Conservation (phyloP, 2,113 vertebrate genomes). For the Xiphophorus hellerii region DNA sequence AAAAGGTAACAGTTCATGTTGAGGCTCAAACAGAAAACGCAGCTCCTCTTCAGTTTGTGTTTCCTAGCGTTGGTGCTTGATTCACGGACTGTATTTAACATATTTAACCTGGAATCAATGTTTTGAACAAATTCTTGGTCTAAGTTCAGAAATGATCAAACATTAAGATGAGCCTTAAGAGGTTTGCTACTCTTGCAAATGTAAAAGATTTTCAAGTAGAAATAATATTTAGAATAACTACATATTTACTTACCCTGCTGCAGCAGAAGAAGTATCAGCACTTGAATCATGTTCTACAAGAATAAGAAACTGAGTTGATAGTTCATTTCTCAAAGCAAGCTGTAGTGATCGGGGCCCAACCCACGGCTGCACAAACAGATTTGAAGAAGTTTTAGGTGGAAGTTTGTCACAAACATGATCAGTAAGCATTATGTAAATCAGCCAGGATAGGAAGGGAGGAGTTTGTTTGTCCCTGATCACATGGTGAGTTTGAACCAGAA, state of each 20-base stretch:
- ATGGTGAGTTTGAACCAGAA: too few relatives aligned
- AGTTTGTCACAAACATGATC: background rate
- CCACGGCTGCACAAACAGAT: background rate
- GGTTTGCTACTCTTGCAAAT: background rate
- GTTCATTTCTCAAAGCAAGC: background rate
- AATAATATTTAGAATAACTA: background rate
- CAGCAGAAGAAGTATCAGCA: slow-evolving; percentile 31
- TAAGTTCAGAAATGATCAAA: background rate
- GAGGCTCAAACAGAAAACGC: background rate
- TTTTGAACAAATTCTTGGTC: background rate
- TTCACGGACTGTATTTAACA: background rate
- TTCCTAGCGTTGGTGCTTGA: background rate
- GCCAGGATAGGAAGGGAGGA: background rate
- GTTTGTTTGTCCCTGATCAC: too few relatives aligned
- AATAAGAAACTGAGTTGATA: background rate
- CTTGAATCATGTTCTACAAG: slow-evolving; percentile 9
- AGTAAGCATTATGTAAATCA: background rate
- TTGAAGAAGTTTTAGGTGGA: background rate
- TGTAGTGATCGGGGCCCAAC: background rate
- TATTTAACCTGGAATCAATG: background rate
- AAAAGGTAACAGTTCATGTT: too few relatives aligned
- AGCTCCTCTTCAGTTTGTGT: background rate
- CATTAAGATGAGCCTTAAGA: background rate
- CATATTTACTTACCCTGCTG: slow-evolving; percentile 23
- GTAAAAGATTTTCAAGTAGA: background rate